phyloP scores from a whole-genome alignment of 2,888 invertebrate genomes.

The Drosophila meridiana region DNA sequence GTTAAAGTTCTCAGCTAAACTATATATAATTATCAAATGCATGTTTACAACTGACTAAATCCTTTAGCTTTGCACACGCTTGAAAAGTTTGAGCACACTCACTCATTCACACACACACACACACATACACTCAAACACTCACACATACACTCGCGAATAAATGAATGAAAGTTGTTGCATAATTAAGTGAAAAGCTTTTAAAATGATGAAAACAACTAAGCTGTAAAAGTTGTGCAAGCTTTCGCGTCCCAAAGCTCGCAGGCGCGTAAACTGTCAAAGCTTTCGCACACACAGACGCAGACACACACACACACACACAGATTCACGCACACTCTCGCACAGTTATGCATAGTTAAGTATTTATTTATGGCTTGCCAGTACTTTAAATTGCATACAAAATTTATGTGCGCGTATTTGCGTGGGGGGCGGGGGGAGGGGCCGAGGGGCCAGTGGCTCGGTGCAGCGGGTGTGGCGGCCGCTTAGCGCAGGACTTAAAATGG shows the following conservation, averaged over 20 bases:
- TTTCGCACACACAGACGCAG: slow-evolving; percentile 14
- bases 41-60: slow-evolving; percentile 7
- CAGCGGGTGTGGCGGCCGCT: neutral
- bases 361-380: slow-evolving; percentile 54
- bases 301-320: neutral
- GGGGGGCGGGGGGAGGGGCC: neutral
- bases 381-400: slow-evolving; percentile 57
- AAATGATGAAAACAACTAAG: slow-evolving; percentile 36
- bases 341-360: slow-evolving; percentile 40
- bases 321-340: slow-evolving; percentile 6
- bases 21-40: slow-evolving; percentile 1
- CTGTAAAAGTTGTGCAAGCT: slow-evolving; percentile 38
- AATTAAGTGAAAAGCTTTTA: slow-evolving; percentile 58
- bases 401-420: slow-evolving; percentile 19
- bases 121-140: neutral
- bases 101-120: neutral
- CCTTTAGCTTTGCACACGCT: neutral
- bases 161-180: slow-evolving; percentile 60
- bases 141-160: slow-evolving; percentile 15
- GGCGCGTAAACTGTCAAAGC: slow-evolving; percentile 28
- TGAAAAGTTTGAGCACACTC: slow-evolving; percentile 12
- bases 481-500: slow-evolving; percentile 19
- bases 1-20: neutral
- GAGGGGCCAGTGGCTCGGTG: neutral
- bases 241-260: slow-evolving; percentile 13